Evolutionary conservation across 2,888 invertebrate genomes (phyloP).

Genomic region (Caenorhabditis sinica): DNA sequence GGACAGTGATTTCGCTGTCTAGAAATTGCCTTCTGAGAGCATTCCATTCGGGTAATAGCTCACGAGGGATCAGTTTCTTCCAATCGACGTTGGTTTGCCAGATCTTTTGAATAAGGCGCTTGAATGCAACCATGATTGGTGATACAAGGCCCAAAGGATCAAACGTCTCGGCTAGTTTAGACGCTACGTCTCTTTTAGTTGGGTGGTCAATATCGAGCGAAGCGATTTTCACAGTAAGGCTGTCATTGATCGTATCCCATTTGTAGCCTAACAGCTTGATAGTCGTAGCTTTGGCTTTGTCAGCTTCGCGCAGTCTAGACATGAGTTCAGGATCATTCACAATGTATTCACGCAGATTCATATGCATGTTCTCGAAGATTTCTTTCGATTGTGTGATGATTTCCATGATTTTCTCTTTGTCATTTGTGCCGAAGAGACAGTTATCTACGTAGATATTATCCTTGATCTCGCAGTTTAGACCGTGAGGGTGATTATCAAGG

Average conservation of each 20-base stretch:
- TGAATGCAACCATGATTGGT: not conserved
- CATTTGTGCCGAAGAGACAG: not conserved
- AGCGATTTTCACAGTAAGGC: not conserved
- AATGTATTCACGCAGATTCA: too few relatives aligned
- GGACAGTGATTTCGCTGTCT: not conserved
- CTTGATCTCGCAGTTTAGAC: not conserved
- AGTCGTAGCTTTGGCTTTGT: not conserved
- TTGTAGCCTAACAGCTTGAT: conserved; percentile 12
- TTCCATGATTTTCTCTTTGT: too few relatives aligned
- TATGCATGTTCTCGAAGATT: not conserved
- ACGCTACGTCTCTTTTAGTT: conserved; percentile 20
- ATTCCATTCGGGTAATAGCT: not conserved
- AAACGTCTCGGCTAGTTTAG: conserved; percentile 17
- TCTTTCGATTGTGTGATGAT: not conserved
- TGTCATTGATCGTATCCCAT: not conserved
- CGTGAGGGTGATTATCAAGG: not conserved
- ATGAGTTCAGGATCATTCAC: not conserved
- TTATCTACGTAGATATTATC: conserved; percentile 56
- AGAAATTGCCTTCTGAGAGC: not conserved
- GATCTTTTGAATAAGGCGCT: not conserved
- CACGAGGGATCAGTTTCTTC: not conserved
- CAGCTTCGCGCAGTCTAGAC: not conserved
- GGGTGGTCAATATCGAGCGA: not conserved
- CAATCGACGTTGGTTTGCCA: conserved; percentile 7
- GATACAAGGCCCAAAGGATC: too few relatives aligned